These are phyloP conservation scores for Hydroisotoma schaefferi DNA, from an alignment of 2,888 invertebrate species.

Conservation along the genomic window DNA sequence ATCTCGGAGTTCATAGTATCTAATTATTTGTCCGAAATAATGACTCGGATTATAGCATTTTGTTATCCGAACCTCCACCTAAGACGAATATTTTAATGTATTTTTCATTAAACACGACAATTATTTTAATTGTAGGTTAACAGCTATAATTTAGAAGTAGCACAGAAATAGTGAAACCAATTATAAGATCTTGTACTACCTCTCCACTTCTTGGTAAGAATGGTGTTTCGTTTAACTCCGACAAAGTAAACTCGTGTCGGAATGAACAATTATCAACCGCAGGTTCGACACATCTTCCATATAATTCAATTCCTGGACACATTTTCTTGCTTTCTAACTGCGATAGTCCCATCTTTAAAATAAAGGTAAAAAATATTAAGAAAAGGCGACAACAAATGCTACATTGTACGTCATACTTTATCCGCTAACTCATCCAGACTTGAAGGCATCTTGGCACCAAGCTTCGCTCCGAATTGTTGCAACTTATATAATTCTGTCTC, in stretches of 20 bases:
- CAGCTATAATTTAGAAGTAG: background rate
- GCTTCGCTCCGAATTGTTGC: constrained; percentile 12
- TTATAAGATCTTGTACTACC: background rate
- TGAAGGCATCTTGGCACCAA: constrained; percentile 10
- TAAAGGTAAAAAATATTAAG: background rate
- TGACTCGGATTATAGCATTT: constrained; percentile 24
- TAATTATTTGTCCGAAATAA: constrained; percentile 19
- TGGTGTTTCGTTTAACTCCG: constrained; percentile 8
- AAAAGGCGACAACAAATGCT: background rate
- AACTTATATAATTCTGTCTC: constrained; percentile 18
- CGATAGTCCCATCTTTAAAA: background rate
- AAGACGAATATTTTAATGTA: background rate
- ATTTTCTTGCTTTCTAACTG: background rate
- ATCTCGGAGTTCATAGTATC: constrained; percentile 15
- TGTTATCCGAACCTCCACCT: constrained; percentile 27
- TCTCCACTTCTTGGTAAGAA: constrained; percentile 20
- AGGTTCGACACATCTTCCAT: constrained; percentile 19
- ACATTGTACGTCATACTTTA: background rate
- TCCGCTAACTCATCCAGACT: constrained; percentile 10
- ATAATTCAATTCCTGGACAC: constrained; percentile 9
- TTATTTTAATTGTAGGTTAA: background rate
- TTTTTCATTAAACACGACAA: constrained; percentile 1
- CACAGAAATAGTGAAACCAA: background rate
- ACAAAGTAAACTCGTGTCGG: constrained; percentile 12
- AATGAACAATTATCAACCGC: constrained; percentile 7